Evolutionary conservation across 2,113 vertebrate genomes (phyloP).

Genomic region (Mesoclemmys tuberculata): DNA sequence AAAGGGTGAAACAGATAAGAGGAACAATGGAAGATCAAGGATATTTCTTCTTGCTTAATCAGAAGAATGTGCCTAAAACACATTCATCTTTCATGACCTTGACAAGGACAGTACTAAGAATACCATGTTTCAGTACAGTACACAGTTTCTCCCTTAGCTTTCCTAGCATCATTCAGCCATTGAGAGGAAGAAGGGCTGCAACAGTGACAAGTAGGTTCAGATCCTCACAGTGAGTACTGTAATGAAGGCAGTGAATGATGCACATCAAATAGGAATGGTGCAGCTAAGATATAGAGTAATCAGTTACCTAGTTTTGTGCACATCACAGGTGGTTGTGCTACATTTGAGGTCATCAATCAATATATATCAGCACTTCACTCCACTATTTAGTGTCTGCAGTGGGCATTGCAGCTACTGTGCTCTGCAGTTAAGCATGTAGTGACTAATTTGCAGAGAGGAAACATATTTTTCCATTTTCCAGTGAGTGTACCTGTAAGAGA

Average conservation of each 20-base stretch:
- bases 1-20: neutral
- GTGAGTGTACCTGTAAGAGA: neutral
- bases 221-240: fast-evolving
- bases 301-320: neutral
- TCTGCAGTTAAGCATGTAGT: neutral
- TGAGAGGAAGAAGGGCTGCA: fast-evolving
- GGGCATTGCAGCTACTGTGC: neutral
- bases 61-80: neutral
- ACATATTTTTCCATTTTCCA: neutral
- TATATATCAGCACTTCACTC: neutral
- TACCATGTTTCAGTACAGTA: neutral
- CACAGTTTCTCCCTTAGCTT: neutral
- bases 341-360: neutral
- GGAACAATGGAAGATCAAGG: neutral
- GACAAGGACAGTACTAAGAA: neutral
- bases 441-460: neutral
- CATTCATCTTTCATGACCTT: neutral
- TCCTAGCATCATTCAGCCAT: neutral
- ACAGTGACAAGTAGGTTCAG: neutral
- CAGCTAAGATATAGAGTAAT: neutral
- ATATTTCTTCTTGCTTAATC: neutral
- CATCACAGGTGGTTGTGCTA: neutral
- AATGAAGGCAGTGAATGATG: neutral
- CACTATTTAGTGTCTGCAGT: neutral
- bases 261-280: neutral